Evolutionary conservation across 1,140 invertebrate species (phyloP).

Genomic region (Drosophila mayri): DNA sequence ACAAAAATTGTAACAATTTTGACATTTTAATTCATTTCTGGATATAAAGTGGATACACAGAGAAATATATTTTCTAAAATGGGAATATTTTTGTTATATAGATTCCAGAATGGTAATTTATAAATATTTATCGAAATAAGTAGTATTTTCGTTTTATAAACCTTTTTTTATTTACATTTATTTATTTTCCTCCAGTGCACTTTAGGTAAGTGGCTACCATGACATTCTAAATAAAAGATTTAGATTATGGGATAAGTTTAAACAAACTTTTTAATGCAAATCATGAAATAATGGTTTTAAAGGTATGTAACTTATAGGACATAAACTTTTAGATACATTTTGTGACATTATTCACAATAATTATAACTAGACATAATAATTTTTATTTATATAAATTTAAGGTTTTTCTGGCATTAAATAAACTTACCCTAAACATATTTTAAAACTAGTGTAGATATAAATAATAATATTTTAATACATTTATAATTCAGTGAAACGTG

Average conservation of each 20-base stretch:
- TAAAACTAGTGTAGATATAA: not conserved
- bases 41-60: conserved; percentile 7
- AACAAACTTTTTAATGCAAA: conserved; percentile 1
- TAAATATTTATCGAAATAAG: not conserved
- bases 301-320: too few relatives aligned
- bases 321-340: not conserved
- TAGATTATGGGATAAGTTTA: not conserved
- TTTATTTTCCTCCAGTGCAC: not conserved
- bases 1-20: conserved; percentile 54
- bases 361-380: not conserved
- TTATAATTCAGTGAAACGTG: too few relatives aligned
- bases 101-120: not conserved
- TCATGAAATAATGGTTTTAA: not conserved
- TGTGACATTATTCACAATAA: not conserved
- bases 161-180: not conserved
- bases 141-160: not conserved
- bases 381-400: not conserved
- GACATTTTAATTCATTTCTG: conserved; percentile 63
- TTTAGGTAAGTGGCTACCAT: not conserved
- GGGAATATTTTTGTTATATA: not conserved
- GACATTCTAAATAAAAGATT: conserved; percentile 7
- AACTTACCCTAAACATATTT: not conserved
- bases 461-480: not conserved
- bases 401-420: not conserved
- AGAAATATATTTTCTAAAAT: not conserved